phyloP scores from a whole-genome alignment of 2,797 vertebrate genomes.

The Oryzias dopingdopingensis region DNA sequence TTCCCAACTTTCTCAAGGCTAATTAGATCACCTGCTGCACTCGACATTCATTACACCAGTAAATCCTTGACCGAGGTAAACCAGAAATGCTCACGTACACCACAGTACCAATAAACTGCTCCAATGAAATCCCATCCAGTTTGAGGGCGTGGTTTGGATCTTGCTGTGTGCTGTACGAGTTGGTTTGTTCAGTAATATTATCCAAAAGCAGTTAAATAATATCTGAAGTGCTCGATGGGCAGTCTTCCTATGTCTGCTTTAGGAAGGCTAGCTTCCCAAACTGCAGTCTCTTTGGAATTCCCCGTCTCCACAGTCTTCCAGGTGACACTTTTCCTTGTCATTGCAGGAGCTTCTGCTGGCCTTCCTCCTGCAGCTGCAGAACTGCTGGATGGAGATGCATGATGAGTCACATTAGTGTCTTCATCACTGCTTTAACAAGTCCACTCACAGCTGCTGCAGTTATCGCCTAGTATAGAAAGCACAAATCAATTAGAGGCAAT shows the following conservation, averaged over 20 bases:
- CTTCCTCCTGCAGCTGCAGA: not conserved
- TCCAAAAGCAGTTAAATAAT: constrained; percentile 16
- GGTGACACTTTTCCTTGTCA: not conserved
- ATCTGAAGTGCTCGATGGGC: constrained; percentile 2
- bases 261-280: not conserved
- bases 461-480: not conserved
- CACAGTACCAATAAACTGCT: constrained; percentile 24
- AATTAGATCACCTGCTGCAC: constrained; percentile 20
- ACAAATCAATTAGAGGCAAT: not conserved
- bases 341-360: not conserved
- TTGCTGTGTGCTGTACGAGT: constrained; percentile 16
- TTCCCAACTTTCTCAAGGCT: constrained; percentile 16
- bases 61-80: constrained; percentile 6
- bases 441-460: not conserved
- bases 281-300: not conserved
- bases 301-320: not conserved
- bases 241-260: not conserved
- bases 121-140: constrained; percentile 15
- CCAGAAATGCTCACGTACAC: constrained; percentile 22
- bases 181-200: constrained; percentile 12
- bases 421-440: not conserved
- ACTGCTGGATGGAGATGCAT: constrained; percentile 1
- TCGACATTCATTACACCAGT: constrained; percentile 18
- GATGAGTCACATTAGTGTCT: not conserved
- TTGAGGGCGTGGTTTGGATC: constrained; percentile 7